phyloP scores from a whole-genome alignment of 1,140 invertebrate species.

The Heliconius hewitsoni region DNA sequence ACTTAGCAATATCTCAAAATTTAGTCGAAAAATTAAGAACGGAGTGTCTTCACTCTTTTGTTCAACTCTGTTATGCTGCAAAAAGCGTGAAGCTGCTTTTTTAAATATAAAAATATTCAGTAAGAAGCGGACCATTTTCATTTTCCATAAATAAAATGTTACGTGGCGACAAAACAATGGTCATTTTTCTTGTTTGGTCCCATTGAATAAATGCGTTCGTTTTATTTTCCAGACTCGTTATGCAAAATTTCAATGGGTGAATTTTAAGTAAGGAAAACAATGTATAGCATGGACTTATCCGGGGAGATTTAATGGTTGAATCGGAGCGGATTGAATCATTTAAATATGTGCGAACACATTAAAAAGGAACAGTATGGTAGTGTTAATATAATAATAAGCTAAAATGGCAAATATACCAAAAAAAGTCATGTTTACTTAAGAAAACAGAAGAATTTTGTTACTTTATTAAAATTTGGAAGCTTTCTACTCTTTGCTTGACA shows the following conservation, averaged over 20 bases:
- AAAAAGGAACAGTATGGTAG: neutral
- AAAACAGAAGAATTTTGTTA: too few relatives aligned
- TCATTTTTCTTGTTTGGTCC: neutral
- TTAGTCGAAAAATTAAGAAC: neutral
- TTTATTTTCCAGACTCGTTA: neutral
- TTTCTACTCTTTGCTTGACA: too few relatives aligned
- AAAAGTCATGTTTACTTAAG: neutral
- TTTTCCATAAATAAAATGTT: neutral
- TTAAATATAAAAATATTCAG: neutral
- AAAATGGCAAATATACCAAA: neutral
- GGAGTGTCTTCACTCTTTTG: neutral
- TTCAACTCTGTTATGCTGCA: neutral
- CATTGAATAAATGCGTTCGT: slow-evolving; percentile 2
- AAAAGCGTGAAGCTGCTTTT: neutral
- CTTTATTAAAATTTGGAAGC: too few relatives aligned
- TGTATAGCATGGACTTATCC: neutral
- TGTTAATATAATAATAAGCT: neutral
- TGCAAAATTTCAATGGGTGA: slow-evolving; percentile 6
- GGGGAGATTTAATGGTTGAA: neutral
- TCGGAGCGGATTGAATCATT: neutral
- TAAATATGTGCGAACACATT: neutral
- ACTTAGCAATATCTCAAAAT: neutral
- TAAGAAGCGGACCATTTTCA: neutral
- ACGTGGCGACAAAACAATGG: neutral
- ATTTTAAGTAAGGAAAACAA: slow-evolving; percentile 6